Evolutionary conservation across 2,797 vertebrate species (phyloP), one percentile per base, ranked within the genome.

Genomic region (Enteromius radiatus): DNA sequence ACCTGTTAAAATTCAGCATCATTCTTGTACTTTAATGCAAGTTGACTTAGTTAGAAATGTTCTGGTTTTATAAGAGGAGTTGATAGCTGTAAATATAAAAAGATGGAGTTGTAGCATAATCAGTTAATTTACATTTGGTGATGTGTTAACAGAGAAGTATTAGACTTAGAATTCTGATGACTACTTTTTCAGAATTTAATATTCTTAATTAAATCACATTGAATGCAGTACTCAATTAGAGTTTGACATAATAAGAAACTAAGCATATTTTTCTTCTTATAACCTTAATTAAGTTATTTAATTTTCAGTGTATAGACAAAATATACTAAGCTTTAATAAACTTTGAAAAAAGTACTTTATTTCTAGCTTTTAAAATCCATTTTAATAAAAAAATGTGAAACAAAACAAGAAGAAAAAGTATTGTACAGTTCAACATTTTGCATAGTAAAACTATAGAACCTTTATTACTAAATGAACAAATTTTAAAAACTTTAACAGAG

Each of bases 361-460:
- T 45, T 82, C 52, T 26, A n/a, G 8, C 7, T 10, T 14, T 68
- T 54, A 75, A 81, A 82, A 76, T 70, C n/a, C 12, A 82, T 70
- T 80, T 79, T 65, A 71, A 69, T 6, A 9, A 9, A 2, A 41
- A 41, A 10, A 10, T 9, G 8, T 41, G 8, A 38, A 38, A 38
- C 3, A 76, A 5, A 76, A 43, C n/a, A 54, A 70, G 9, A 2
- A 52, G 38, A 78, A 65, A 78, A 38, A 15, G 5, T n/a, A 28
- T 63, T 63, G 7, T 28, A 43, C 7, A 33, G 31, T 56, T 17
- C 21, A 54, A 68, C 28, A 68, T 49, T 63, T 69, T 21, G 56
- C 26, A 79, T 69, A 15, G 12, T 63, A 73, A 7, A 52, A 33
- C 9, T 14, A 36, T 52, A n/a, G 31, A 36, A 33, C 7, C 7